Conservation (phyloP, 1,140 invertebrate species). For the Eufriesea mexicana region DNA sequence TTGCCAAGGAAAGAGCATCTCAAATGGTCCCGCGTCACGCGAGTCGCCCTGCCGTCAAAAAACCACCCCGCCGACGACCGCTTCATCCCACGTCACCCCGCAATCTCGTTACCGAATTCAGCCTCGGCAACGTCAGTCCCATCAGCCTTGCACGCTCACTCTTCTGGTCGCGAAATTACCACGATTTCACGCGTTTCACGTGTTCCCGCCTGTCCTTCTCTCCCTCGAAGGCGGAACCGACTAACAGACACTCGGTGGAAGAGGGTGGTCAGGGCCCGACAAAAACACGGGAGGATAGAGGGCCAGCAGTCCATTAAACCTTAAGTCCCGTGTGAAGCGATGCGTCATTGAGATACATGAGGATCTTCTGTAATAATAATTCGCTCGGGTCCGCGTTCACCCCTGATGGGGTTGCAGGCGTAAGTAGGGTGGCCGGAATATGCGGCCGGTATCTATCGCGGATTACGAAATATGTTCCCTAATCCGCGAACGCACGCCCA, state of each 20-base stretch:
- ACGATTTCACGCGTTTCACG: constrained; percentile 54
- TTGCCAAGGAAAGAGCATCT: neutral
- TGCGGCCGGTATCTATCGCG: constrained; percentile 59
- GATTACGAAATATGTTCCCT: constrained; percentile 81
- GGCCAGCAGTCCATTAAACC: constrained; percentile 77
- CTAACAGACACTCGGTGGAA: too few relatives aligned
- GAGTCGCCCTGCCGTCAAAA: constrained; percentile 8
- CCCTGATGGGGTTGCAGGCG: constrained; percentile 42
- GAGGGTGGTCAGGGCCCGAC: neutral
- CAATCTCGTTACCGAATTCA: constrained; percentile 47
- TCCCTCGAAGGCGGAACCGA: neutral
- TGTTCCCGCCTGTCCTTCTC: constrained; percentile 1
- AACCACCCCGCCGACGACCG: neutral
- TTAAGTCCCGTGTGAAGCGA: constrained; percentile 82
- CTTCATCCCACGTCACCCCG: constrained; percentile 10
- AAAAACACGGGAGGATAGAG: constrained; percentile 3
- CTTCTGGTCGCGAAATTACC: constrained; percentile 35
- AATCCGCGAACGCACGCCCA: constrained; percentile 75
- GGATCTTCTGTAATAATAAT: constrained; percentile 78
- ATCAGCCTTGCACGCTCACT: neutral
- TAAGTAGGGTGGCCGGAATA: constrained; percentile 42
- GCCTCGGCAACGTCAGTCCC: constrained; percentile 11
- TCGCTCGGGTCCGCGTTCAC: constrained; percentile 57
- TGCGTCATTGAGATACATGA: constrained; percentile 80
- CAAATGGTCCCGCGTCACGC: neutral